Evolutionary conservation across 2,113 vertebrate species (phyloP).

Genomic region (Tapirus terrestris): DNA sequence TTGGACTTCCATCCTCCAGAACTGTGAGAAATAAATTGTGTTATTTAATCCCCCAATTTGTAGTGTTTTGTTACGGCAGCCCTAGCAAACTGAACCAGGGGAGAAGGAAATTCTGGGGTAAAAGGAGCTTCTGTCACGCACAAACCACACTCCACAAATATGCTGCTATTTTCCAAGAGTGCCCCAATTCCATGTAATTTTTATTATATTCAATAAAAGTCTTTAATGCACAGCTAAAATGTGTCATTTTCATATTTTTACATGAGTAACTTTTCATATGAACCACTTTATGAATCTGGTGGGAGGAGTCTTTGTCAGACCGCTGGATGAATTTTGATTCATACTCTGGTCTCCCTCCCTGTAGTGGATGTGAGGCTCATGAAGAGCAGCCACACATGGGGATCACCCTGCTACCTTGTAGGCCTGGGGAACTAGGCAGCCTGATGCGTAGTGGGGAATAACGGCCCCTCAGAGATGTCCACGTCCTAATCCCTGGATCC

Average conservation of each 20-base stretch:
- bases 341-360: not conserved
- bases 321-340: not conserved
- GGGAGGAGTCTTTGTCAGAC: not conserved
- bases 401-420: not conserved
- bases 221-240: not conserved
- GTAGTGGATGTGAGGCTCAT: not conserved
- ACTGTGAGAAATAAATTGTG: not conserved
- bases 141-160: not conserved
- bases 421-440: not conserved
- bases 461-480: not conserved
- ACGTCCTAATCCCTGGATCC: not conserved
- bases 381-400: fast-evolving
- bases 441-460: not conserved
- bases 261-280: not conserved
- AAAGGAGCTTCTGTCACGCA: not conserved
- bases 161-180: not conserved
- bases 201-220: not conserved
- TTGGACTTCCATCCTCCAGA: not conserved
- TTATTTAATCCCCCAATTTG: not conserved
- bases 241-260: not conserved
- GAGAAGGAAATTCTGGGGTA: not conserved
- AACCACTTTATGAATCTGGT: not conserved
- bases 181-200: not conserved
- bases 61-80: not conserved
- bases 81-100: no score